Evolutionary conservation across 2,797 vertebrate species (phyloP).

Genomic region (Halcyon leucocephala): DNA sequence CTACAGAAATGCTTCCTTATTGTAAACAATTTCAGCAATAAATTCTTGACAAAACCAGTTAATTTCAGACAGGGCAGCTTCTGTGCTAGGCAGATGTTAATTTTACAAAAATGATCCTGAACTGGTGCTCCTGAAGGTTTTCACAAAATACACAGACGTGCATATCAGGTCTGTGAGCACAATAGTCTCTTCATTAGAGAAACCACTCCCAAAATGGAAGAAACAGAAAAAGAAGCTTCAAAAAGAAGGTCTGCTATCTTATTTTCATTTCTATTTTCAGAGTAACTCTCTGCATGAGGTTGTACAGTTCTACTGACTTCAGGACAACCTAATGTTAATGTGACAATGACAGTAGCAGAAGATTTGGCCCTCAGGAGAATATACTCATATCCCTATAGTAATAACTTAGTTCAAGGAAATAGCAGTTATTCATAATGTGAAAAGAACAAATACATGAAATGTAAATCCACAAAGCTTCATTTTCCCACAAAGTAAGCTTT

Average conservation of each 20-base stretch:
- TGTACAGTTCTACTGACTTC: neutral
- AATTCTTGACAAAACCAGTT: neutral
- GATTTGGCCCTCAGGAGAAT: slow-evolving; percentile 9
- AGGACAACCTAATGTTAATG: neutral
- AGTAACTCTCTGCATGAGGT: neutral
- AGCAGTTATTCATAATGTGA: slow-evolving; percentile 28
- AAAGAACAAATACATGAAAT: slow-evolving; percentile 43
- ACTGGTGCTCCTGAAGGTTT: neutral
- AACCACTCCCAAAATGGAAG: neutral
- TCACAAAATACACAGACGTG: neutral
- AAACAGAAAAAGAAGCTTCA: neutral
- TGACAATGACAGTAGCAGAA: neutral
- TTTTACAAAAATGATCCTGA: neutral
- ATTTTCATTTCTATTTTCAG: neutral
- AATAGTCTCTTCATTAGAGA: neutral
- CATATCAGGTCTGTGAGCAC: neutral
- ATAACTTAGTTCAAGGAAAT: neutral
- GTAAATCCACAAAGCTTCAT: slow-evolving; percentile 38
- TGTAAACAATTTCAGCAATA: slow-evolving; percentile 12
- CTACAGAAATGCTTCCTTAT: neutral
- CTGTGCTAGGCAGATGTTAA: neutral
- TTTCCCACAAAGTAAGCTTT: slow-evolving; percentile 61
- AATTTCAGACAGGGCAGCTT: neutral
- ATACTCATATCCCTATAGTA: neutral
- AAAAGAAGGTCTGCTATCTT: neutral